Conservation (phyloP, 2,113 vertebrate genomes). For the Centropus bengalensis region DNA sequence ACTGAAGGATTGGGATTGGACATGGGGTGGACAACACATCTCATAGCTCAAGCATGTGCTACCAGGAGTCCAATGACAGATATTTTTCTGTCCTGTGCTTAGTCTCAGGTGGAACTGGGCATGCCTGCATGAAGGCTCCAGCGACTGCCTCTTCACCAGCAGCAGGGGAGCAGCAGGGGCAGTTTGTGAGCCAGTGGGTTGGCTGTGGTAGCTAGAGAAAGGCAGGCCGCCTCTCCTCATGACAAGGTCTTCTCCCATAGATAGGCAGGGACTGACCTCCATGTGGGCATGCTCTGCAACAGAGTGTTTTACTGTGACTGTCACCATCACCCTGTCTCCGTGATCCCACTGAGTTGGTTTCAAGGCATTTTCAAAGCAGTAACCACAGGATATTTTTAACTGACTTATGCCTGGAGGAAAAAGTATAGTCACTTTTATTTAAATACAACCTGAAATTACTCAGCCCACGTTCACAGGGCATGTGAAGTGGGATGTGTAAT, state of each 20-base stretch:
- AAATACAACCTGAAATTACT: constrained; percentile 16
- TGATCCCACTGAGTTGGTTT: not conserved
- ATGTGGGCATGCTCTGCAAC: not conserved
- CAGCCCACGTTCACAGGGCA: not conserved
- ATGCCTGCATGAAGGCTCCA: not conserved
- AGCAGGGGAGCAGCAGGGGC: not conserved
- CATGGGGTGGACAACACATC: not conserved
- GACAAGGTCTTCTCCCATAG: not conserved
- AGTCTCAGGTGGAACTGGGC: not conserved
- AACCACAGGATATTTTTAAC: constrained; percentile 18
- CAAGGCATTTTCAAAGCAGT: constrained; percentile 28
- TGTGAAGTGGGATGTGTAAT: constrained; percentile 45
- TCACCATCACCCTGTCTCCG: not conserved
- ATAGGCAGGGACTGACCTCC: fast-evolving
- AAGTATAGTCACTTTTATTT: constrained; percentile 15
- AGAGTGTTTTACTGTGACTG: not conserved
- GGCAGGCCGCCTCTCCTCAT: not conserved
- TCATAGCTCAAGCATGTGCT: fast-evolving
- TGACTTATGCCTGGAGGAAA: not conserved
- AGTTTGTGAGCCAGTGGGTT: fast-evolving
- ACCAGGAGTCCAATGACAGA: not conserved
- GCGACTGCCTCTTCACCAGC: not conserved
- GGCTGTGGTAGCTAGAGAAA: not conserved
- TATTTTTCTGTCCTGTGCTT: not conserved
- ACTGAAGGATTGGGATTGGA: not conserved